A percentile compares a stretch with the other conserved stretches of the same genome.
Conservation (phyloP, 2,113 vertebrate species). For the Zosterops lateralis region DNA sequence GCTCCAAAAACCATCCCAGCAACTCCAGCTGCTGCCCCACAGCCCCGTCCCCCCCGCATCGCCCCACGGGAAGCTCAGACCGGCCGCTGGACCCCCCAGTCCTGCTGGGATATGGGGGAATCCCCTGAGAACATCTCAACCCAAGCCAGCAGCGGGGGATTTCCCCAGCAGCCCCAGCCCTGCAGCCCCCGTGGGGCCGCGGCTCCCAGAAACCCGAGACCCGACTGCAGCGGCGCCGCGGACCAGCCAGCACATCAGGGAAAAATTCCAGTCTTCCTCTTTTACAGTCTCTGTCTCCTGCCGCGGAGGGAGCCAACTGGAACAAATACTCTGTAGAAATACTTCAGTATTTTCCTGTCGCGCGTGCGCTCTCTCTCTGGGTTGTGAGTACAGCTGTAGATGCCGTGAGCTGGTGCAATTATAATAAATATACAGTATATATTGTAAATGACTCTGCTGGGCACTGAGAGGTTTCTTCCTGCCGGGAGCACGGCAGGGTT, state of each 20-base stretch:
- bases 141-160: not conserved
- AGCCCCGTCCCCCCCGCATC: accelerated
- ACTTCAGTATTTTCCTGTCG: conserved; percentile 61
- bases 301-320: conserved; percentile 60
- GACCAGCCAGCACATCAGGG: conserved; percentile 57
- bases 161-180: not conserved
- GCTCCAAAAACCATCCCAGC: not conserved
- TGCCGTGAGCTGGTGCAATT: conserved; percentile 61
- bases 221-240: not conserved
- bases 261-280: conserved; percentile 84
- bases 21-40: not conserved
- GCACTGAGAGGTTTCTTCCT: not conserved
- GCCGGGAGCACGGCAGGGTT: not conserved
- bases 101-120: not conserved
- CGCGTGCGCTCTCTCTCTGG: conserved; percentile 29
- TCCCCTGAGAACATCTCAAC: not conserved
- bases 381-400: conserved; percentile 66
- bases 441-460: conserved; percentile 45
- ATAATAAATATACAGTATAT: conserved; percentile 69
- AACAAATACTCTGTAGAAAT: conserved; percentile 63
- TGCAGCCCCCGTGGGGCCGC: not conserved
- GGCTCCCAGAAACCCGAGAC: not conserved
- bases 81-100: not conserved
- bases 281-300: conserved; percentile 62
- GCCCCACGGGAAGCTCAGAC: not conserved